Evolutionary conservation across 2,888 invertebrate genomes (phyloP).

Genomic region (Pandemis heparana): DNA sequence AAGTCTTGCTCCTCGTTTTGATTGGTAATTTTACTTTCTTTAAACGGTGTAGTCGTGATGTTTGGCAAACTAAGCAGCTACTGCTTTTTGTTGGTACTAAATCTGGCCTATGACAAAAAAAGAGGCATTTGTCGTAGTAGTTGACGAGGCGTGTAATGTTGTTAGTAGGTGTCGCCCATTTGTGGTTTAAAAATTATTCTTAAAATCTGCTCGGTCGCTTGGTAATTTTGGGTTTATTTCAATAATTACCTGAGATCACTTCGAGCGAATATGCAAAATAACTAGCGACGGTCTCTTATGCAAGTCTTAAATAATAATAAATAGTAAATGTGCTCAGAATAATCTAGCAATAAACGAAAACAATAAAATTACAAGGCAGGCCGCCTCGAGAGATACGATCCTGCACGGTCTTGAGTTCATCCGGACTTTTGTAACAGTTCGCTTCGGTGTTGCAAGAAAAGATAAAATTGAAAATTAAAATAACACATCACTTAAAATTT

Average conservation of each 20-base stretch:
- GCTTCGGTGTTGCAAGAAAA: constrained; percentile 32
- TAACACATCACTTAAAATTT: constrained; percentile 23
- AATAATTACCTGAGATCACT: not conserved
- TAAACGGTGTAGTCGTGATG: constrained; percentile 9
- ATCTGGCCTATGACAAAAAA: not conserved
- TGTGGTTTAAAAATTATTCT: not conserved
- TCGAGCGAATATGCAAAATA: not conserved
- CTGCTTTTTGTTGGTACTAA: not conserved
- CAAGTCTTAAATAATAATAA: not conserved
- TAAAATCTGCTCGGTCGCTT: not conserved
- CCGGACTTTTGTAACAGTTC: constrained; percentile 36
- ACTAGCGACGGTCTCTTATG: not conserved
- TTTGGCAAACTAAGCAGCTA: not conserved
- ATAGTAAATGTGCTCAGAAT: not conserved
- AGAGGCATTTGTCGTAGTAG: not conserved
- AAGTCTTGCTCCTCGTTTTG: constrained; percentile 8
- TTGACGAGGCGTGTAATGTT: constrained; percentile 8
- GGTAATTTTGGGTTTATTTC: not conserved
- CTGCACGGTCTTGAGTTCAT: constrained; percentile 38
- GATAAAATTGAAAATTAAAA: constrained; percentile 26
- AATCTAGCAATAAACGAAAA: constrained; percentile 21
- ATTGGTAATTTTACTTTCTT: constrained; percentile 32
- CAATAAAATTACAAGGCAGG: constrained; percentile 37
- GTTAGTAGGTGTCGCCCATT: not conserved
- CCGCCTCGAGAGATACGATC: constrained; percentile 32